These are phyloP conservation scores for Podarcis siculus DNA, from an alignment of 2,797 vertebrate species.

Conservation along the genomic window DNA sequence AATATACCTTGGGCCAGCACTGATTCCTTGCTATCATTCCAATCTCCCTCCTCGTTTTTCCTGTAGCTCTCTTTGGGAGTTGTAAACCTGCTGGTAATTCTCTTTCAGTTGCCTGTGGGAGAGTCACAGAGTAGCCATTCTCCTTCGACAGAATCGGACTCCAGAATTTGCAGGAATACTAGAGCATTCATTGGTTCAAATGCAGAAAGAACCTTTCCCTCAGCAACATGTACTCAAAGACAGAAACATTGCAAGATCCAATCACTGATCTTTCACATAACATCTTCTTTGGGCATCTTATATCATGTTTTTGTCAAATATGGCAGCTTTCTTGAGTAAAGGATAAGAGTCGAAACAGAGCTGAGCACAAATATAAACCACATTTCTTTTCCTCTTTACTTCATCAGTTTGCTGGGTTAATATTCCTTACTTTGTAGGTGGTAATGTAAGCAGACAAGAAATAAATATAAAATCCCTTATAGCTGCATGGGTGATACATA, in stretches of 20 bases:
- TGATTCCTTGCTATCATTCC: neutral
- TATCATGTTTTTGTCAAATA: neutral
- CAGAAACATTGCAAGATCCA: neutral
- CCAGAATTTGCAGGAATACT: no score
- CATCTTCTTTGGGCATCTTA: neutral
- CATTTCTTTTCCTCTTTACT: conserved; percentile 41
- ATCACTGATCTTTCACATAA: neutral
- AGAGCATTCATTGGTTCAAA: no score
- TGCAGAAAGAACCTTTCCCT: no score
- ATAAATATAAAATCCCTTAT: conserved; percentile 42
- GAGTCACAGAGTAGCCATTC: no score
- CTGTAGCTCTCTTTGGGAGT: no score
- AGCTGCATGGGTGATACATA: conserved; percentile 47
- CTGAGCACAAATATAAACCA: conserved; percentile 49
- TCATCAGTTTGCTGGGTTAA: conserved; percentile 42
- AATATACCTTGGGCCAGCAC: neutral
- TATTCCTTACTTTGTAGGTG: conserved; percentile 49
- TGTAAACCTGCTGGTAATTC: no score
- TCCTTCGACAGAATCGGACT: no score
- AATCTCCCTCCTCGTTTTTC: no score
- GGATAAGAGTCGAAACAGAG: conserved; percentile 25
- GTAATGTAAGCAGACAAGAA: conserved; percentile 39
- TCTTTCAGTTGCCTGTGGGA: no score
- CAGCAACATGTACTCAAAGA: neutral
- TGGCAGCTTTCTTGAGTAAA: neutral